Conservation (phyloP, 2,113 vertebrate genomes). For the Geococcyx californianus region DNA sequence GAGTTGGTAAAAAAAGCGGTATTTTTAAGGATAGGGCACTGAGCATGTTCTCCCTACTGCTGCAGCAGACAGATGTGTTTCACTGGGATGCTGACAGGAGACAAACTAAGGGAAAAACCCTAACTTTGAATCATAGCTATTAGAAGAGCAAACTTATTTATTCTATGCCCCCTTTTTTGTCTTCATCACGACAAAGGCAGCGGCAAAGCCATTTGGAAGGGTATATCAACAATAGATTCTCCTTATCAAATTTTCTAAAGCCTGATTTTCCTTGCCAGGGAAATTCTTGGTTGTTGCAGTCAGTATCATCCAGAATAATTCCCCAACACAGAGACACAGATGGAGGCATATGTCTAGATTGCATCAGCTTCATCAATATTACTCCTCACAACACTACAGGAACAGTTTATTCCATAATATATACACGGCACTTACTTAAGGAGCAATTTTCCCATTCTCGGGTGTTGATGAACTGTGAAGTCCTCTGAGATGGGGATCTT, state of each 20-base stretch:
- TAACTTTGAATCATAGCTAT: neutral
- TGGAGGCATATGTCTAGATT: neutral
- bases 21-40: neutral
- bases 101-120: neutral
- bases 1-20: neutral
- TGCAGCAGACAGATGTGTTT: neutral
- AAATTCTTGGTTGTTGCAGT: neutral
- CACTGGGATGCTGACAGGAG: neutral
- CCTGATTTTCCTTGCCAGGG: neutral
- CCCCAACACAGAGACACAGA: neutral
- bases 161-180: neutral
- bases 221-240: neutral
- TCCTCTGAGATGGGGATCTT: neutral
- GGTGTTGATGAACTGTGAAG: neutral
- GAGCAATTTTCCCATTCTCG: neutral
- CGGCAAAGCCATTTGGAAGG: neutral
- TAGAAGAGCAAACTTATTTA: neutral
- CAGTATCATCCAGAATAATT: neutral
- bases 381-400: neutral
- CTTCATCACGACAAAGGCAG: neutral
- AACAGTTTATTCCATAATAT: neutral
- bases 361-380: neutral
- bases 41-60: neutral
- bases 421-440: neutral
- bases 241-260: neutral